Evolutionary conservation across 2,797 vertebrate species (phyloP).

Genomic region (Acanthis flammea): DNA sequence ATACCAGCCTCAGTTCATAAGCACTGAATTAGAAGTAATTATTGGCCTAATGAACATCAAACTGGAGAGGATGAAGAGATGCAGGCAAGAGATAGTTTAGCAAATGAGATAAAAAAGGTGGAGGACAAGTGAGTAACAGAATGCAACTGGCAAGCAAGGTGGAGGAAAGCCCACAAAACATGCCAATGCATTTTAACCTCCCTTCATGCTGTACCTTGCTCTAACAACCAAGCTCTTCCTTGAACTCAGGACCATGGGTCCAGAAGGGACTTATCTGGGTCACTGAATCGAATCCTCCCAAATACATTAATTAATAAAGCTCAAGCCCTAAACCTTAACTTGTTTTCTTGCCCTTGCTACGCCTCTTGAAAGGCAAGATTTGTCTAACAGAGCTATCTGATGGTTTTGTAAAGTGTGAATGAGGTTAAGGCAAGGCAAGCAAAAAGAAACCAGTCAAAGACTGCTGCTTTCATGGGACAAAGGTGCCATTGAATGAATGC

Average conservation of each 20-base stretch:
- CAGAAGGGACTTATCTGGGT: not conserved
- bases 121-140: not conserved
- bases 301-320: not conserved
- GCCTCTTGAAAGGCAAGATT: not conserved
- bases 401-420: not conserved
- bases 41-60: not conserved
- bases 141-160: not conserved
- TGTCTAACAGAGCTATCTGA: not conserved
- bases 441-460: not conserved
- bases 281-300: not conserved
- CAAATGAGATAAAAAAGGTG: not conserved
- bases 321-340: not conserved
- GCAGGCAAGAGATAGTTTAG: not conserved
- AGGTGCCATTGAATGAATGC: not conserved
- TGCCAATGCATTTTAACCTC: not conserved
- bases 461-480: not conserved
- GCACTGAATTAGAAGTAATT: slow-evolving; percentile 15
- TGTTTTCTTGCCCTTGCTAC: not conserved
- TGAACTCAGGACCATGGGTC: not conserved
- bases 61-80: not conserved
- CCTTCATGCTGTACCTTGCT: not conserved
- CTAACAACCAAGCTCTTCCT: not conserved
- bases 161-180: not conserved
- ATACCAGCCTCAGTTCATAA: slow-evolving; percentile 11
- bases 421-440: not conserved